Conservation (phyloP, 2,888 invertebrate species). For the Drosophila paucipuncta region DNA sequence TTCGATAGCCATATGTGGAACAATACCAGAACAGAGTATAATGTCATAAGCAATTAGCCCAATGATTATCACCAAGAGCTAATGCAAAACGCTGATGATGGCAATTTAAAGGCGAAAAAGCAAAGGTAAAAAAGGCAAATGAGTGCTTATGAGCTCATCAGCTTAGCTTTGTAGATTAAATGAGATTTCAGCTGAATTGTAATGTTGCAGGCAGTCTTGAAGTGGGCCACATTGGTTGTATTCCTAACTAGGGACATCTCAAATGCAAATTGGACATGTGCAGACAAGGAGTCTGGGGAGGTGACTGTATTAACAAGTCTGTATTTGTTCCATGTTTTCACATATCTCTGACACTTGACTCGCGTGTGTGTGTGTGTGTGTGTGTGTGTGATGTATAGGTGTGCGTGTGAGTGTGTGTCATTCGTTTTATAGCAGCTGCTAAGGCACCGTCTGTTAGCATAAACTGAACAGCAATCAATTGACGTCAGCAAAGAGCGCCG, state of each 20-base stretch:
- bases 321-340: slow-evolving; percentile 32
- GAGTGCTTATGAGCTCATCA: not conserved
- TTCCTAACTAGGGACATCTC: slow-evolving; percentile 4
- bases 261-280: slow-evolving; percentile 5
- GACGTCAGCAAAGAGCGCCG: slow-evolving; percentile 36
- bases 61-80: slow-evolving; percentile 37
- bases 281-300: slow-evolving; percentile 2
- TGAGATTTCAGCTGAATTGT: slow-evolving; percentile 24
- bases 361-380: not conserved
- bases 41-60: slow-evolving; percentile 40
- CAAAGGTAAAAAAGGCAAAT: not conserved
- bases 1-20: not conserved
- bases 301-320: slow-evolving; percentile 19
- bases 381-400: no score
- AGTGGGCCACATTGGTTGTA: slow-evolving; percentile 8
- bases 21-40: slow-evolving; percentile 16
- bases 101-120: slow-evolving; percentile 16
- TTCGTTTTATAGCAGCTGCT: slow-evolving; percentile 12
- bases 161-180: slow-evolving; percentile 4
- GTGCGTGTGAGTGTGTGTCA: not conserved
- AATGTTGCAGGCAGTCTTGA: slow-evolving; percentile 13
- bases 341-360: slow-evolving; percentile 21
- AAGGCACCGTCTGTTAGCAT: slow-evolving; percentile 9
- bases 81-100: slow-evolving; percentile 24
- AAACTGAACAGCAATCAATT: slow-evolving; percentile 64